Base-by-base conservation (phyloP, 2,113 vertebrate genomes). In the Ahaetulla prasina region DNA sequence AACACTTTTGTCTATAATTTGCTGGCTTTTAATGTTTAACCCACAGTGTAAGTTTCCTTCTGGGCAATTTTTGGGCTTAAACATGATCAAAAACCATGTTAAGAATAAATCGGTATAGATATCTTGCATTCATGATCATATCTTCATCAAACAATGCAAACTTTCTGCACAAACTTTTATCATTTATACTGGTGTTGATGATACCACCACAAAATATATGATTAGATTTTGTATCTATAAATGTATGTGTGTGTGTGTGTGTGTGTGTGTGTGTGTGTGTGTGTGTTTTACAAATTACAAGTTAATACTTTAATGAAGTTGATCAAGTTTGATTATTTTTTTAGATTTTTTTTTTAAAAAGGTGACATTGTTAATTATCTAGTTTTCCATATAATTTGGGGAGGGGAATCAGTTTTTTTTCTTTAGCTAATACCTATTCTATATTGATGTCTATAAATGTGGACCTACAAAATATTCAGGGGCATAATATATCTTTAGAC, bases 311-410 rank as follows among this genome's bases (percentile, higher is more conserved):
- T 85, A 87, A 85, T 74, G 92, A 30, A 60, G 25, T 63, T 63
- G 57, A 1, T 30, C 89, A 94, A 88, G 96, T 92, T 94, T 14
- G 92, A 88, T 94, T 94, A 93, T 57, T 95, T 95, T 94, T 87
- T 54, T 90, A 25, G 27, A 35, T 35, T 50, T 55, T 45, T 90
- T 55, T 85, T n/a, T n/a, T n/a, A 8, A 52, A 35, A 47, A 84
- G 53, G 89, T 93, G 18, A 25, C 60, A 35, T 54, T 54, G 87
- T 55, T 39, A 80, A 39, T 87, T 92, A 50, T 90, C 89, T 93
- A 86, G 52, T 80, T 92, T 92, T 92, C 93, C 89, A 84, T 90
- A 27, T n/a, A 88, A 88, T 6, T 0, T 68, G 92, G 45, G 45
- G 45, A 93, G 87, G 54, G 8, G 25, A 11, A 43, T 27, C 1